These are phyloP conservation scores for Anagrus nilaparvatae DNA, from an alignment of 1,140 invertebrate genomes.

Conservation along the genomic window DNA sequence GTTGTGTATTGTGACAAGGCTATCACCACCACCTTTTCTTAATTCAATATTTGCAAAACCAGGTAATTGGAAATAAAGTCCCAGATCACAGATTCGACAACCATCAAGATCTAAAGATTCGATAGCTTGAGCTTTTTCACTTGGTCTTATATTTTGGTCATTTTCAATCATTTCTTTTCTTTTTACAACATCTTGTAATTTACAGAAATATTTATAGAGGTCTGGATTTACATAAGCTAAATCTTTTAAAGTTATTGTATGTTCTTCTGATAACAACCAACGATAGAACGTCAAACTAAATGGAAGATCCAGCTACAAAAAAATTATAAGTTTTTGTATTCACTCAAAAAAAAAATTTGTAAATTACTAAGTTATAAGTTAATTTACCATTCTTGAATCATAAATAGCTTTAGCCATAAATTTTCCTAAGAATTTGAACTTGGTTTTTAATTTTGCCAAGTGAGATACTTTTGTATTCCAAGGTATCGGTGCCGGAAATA, in stretches of 20 bases:
- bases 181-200: slow-evolving; percentile 70
- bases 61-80: slow-evolving; percentile 90
- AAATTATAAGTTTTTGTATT: slow-evolving; percentile 11
- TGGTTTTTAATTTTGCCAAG: slow-evolving; percentile 81
- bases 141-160: slow-evolving; percentile 48
- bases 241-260: slow-evolving; percentile 72
- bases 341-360: too few relatives aligned
- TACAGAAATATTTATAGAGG: slow-evolving; percentile 73
- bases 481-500: slow-evolving; percentile 82
- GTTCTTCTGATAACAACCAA: slow-evolving; percentile 88
- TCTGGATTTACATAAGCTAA: slow-evolving; percentile 77
- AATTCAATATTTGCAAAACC: slow-evolving; percentile 89
- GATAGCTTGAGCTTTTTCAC: slow-evolving; percentile 57
- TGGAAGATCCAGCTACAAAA: slow-evolving; percentile 83
- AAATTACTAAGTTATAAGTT: too few relatives aligned
- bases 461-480: slow-evolving; percentile 77
- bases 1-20: slow-evolving; percentile 84
- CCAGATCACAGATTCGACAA: slow-evolving; percentile 83
- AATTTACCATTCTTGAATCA: slow-evolving; percentile 93
- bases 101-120: slow-evolving; percentile 77
- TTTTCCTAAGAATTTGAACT: slow-evolving; percentile 95
- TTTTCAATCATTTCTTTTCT: slow-evolving; percentile 53
- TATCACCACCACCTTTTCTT: slow-evolving; percentile 84
- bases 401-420: slow-evolving; percentile 99
- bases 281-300: slow-evolving; percentile 92